A percentile compares a stretch with the other conserved stretches of the same genome.
phyloP scores from a whole-genome alignment of 2,888 invertebrate genomes.

The Nomada hirtipes region DNA sequence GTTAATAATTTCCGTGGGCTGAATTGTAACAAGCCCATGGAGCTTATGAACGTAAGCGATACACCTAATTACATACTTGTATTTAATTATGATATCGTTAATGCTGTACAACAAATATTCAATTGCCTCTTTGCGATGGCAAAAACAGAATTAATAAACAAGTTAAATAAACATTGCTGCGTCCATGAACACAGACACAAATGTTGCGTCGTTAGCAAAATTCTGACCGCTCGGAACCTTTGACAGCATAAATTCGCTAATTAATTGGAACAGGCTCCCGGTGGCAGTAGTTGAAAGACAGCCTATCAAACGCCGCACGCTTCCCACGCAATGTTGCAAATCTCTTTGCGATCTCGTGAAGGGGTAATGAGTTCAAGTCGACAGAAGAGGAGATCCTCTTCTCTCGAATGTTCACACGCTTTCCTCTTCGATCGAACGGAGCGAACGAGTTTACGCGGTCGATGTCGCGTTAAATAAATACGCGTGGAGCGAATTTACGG shows the following conservation, averaged over 20 bases:
- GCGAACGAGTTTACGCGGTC: background rate
- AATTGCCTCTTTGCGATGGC: too few species aligned
- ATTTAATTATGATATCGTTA: too few species aligned
- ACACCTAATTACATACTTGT: too few species aligned
- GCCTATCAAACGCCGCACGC: background rate
- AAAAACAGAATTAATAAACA: too few species aligned
- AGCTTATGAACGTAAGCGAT: too few species aligned
- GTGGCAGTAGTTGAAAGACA: background rate
- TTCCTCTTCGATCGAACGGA: conserved; percentile 9
- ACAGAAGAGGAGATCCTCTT: background rate
- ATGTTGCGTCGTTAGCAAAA: too few species aligned
- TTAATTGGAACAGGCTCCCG: background rate
- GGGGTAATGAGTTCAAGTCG: background rate
- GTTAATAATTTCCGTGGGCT: too few species aligned
- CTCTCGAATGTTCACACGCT: conserved; percentile 16
- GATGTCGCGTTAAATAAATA: background rate
- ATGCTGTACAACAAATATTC: too few species aligned
- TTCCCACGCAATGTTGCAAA: background rate
- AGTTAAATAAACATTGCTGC: too few species aligned
- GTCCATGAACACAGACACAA: too few species aligned
- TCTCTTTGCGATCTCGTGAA: background rate
- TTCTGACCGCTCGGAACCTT: too few species aligned
- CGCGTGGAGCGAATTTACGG: background rate
- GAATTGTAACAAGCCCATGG: too few species aligned
- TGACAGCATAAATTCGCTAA: background rate